Conservation (phyloP, 2,113 vertebrate species). For the Mus pahari region DNA sequence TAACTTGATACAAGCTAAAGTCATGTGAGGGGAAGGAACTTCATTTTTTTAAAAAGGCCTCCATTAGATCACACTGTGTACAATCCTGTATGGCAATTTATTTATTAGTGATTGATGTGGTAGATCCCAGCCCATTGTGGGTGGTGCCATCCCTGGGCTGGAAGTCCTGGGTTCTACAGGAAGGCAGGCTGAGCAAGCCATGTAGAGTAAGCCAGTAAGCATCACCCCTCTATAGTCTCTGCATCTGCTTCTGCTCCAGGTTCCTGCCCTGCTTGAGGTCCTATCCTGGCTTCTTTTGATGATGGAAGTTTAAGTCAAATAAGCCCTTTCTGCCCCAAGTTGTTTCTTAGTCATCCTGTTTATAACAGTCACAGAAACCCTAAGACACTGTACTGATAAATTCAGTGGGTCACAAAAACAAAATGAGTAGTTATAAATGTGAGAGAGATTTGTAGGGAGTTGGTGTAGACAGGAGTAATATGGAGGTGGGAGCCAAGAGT, state of each 20-base stretch:
- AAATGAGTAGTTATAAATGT: not conserved
- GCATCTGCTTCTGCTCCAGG: not conserved
- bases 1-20: not conserved
- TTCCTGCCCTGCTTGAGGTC: not conserved
- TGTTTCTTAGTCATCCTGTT: not conserved
- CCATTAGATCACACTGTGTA: too few relatives aligned
- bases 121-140: not conserved
- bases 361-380: not conserved
- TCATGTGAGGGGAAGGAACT: not conserved
- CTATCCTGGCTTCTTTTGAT: not conserved
- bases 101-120: not conserved
- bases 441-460: not conserved
- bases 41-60: not conserved
- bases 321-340: not conserved
- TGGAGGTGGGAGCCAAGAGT: not conserved
- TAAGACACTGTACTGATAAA: not conserved
- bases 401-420: not conserved
- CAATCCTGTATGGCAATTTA: not conserved
- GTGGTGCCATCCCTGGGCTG: not conserved
- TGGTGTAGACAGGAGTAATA: not conserved
- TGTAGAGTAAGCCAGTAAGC: not conserved
- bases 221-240: not conserved
- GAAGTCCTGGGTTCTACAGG: not conserved
- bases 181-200: not conserved
- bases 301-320: not conserved